Conservation (phyloP, 2,113 vertebrate species). For the Hylia prasina region DNA sequence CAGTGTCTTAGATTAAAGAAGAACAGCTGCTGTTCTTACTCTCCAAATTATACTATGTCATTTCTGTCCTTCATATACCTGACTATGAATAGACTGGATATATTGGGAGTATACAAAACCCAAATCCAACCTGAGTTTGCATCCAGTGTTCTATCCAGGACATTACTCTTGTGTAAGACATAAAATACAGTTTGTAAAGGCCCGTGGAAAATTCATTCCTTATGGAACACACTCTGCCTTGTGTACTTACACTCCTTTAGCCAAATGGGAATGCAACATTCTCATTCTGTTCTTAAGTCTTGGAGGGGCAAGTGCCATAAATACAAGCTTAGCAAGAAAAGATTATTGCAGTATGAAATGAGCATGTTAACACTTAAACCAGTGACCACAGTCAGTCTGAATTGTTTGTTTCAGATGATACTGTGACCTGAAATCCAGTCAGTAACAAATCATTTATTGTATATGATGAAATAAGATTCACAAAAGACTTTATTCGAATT, state of each 20-base stretch:
- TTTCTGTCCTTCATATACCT: background rate
- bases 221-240: background rate
- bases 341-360: background rate
- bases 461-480: background rate
- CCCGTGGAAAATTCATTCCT: background rate
- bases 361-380: background rate
- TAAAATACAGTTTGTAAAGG: background rate
- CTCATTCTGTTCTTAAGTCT: background rate
- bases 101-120: fast-evolving
- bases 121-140: background rate
- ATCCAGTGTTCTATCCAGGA: background rate
- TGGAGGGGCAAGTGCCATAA: background rate
- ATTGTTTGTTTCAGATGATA: background rate
- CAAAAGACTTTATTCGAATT: background rate
- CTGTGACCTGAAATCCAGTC: background rate
- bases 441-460: background rate
- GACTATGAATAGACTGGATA: background rate
- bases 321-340: background rate
- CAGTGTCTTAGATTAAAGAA: background rate
- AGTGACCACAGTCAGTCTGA: background rate
- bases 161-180: background rate
- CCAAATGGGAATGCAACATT: background rate
- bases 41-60: background rate
- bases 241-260: background rate
- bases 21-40: background rate